Evolutionary conservation across 2,113 vertebrate species (phyloP).

Genomic region (Eulacestoma nigropectus): DNA sequence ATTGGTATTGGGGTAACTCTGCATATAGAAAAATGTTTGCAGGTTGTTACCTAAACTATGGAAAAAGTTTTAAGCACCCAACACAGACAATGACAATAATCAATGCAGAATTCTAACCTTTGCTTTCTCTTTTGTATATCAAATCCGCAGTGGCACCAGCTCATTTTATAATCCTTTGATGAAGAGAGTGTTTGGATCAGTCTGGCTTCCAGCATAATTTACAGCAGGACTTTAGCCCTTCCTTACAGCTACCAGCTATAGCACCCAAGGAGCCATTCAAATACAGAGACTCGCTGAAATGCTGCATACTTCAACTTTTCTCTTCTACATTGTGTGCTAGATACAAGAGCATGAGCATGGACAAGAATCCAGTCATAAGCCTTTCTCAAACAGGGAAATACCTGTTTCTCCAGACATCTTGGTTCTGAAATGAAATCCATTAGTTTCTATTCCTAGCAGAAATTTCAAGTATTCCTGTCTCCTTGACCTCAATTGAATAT

Average conservation of each 20-base stretch:
- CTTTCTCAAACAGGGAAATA: neutral
- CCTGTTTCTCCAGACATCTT: neutral
- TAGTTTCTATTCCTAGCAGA: neutral
- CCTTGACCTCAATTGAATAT: neutral
- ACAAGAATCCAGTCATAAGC: neutral
- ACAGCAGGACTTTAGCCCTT: neutral
- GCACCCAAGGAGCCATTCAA: neutral
- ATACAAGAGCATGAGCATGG: neutral
- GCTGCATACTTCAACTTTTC: neutral
- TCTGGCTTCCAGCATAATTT: neutral
- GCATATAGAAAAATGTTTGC: neutral
- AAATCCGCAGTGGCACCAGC: neutral
- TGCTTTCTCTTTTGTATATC: neutral
- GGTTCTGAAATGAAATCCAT: neutral
- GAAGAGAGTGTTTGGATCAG: neutral
- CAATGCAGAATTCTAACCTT: neutral
- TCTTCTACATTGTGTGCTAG: neutral
- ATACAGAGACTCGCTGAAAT: rapidly evolving
- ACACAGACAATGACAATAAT: neutral
- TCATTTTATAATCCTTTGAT: neutral
- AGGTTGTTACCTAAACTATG: neutral
- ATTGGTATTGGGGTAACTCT: neutral
- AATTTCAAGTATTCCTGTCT: neutral
- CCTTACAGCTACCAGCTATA: neutral
- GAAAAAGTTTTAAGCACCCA: neutral